These are phyloP conservation scores for Pseudomugil tenellus DNA, from an alignment of 2,797 vertebrate genomes.

Conservation along the genomic window DNA sequence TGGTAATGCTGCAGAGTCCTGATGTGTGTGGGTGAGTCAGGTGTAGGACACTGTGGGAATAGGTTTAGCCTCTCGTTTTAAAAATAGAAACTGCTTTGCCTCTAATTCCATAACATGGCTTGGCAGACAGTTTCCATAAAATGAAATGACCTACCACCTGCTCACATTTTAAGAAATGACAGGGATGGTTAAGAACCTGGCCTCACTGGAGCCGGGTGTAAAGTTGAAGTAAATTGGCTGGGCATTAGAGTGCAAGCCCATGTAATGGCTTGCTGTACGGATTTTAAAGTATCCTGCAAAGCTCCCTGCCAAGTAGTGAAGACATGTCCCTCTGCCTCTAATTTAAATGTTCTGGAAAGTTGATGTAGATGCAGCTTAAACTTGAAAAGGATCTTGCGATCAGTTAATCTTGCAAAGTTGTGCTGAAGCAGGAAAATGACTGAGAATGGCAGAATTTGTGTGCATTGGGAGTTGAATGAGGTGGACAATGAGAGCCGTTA, in stretches of 20 bases:
- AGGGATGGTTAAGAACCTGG: constrained; percentile 50
- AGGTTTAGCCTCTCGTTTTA: constrained; percentile 42
- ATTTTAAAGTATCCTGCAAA: constrained; percentile 65
- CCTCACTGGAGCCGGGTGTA: constrained; percentile 43
- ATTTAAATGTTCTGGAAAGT: constrained; percentile 16
- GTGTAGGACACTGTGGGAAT: constrained; percentile 30
- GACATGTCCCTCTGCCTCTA: constrained; percentile 30
- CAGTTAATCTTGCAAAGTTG: background rate
- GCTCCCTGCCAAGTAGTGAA: constrained; percentile 34
- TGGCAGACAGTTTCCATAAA: constrained; percentile 59
- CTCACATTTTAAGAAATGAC: constrained; percentile 69
- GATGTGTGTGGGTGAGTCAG: constrained; percentile 32
- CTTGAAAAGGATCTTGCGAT: background rate
- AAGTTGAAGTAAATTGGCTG: constrained; percentile 68
- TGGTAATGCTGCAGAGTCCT: constrained; percentile 10
- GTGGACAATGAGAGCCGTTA: no score
- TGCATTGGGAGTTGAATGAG: background rate
- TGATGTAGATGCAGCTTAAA: constrained; percentile 1
- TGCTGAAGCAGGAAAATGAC: background rate
- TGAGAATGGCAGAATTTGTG: background rate
- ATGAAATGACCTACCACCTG: constrained; percentile 68
- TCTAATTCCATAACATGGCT: constrained; percentile 53
- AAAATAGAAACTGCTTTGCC: constrained; percentile 54
- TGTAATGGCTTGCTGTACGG: constrained; percentile 68
- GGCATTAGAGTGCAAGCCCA: constrained; percentile 67